Percentiles rank a stretch among this genome's conserved stretches.
Evolutionary conservation across 1,140 invertebrate genomes (phyloP).

Genomic region (Rhyacophila brunnea): DNA sequence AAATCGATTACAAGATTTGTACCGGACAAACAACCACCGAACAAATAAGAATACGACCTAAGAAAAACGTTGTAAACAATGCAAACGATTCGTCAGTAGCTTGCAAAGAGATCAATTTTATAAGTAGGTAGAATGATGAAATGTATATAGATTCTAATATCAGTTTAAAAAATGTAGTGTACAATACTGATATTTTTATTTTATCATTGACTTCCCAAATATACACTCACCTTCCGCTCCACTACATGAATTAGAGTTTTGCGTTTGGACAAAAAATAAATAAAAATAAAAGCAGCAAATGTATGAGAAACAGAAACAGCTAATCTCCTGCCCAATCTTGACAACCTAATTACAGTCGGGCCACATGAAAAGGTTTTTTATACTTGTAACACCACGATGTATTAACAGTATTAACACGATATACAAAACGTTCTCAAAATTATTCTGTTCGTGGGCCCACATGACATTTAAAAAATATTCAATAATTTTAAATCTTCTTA

Average conservation of each 20-base stretch:
- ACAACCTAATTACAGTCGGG: slow-evolving; percentile 35
- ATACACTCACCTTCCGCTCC: slow-evolving; percentile 9
- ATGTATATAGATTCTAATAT: neutral
- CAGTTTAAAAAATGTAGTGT: neutral
- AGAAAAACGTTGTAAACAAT: too few species aligned
- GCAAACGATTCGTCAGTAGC: neutral
- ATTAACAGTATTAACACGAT: neutral
- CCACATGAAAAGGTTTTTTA: slow-evolving; percentile 32
- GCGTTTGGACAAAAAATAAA: slow-evolving; percentile 35
- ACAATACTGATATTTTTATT: neutral
- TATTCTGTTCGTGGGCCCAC: too few species aligned
- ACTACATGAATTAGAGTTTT: slow-evolving; percentile 25
- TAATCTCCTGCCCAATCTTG: slow-evolving; percentile 32
- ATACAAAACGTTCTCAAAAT: neutral
- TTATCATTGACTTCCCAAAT: slow-evolving; percentile 16
- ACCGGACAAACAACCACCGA: too few species aligned
- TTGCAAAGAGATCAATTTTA: neutral
- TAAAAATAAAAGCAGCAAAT: slow-evolving; percentile 34
- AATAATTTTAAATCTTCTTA: too few species aligned
- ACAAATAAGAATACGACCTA: too few species aligned
- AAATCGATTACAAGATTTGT: too few species aligned
- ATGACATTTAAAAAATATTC: too few species aligned
- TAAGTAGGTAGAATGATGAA: neutral
- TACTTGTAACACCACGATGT: neutral
- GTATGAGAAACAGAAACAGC: slow-evolving; percentile 24